phyloP scores from a whole-genome alignment of 2,797 vertebrate genomes.

The Pangasius djambal region DNA sequence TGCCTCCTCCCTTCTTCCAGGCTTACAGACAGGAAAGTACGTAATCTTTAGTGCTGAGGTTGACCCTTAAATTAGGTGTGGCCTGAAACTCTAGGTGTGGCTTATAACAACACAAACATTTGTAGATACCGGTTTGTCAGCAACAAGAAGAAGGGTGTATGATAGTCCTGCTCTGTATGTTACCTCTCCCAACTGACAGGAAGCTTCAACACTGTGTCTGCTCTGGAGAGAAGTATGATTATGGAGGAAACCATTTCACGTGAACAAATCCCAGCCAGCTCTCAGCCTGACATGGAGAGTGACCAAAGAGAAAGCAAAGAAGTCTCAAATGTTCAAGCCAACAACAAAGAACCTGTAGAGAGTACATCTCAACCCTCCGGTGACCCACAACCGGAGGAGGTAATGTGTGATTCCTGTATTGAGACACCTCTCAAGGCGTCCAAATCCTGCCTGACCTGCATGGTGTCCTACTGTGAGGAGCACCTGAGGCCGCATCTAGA shows the following conservation, averaged over 20 bases:
- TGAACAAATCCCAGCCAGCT: not conserved
- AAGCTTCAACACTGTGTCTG: slow-evolving; percentile 6
- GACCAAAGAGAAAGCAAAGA: slow-evolving; percentile 3
- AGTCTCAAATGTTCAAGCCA: not conserved
- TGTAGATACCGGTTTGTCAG: slow-evolving; percentile 37
- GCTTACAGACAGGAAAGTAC: slow-evolving; percentile 20
- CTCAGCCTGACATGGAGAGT: not conserved
- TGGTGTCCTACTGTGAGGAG: slow-evolving; percentile 79
- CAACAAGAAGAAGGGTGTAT: not conserved
- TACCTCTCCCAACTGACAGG: not conserved
- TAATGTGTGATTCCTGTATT: slow-evolving; percentile 79
- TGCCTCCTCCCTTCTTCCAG: slow-evolving; percentile 11
- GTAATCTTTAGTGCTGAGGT: slow-evolving; percentile 7
- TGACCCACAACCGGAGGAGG: slow-evolving; percentile 57
- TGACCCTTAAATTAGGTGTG: slow-evolving; percentile 32
- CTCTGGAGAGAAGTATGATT: not conserved
- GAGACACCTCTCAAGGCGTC: slow-evolving; percentile 71
- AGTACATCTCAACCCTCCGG: not conserved
- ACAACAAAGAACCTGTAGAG: not conserved
- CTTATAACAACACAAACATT: slow-evolving; percentile 3
- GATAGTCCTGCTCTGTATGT: not conserved
- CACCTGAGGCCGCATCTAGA: slow-evolving; percentile 81
- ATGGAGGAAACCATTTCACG: not conserved
- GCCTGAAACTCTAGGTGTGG: slow-evolving; percentile 41
- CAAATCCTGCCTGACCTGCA: slow-evolving; percentile 81